phyloP scores from a whole-genome alignment of 2,888 invertebrate species.

The Acronicta psi region DNA sequence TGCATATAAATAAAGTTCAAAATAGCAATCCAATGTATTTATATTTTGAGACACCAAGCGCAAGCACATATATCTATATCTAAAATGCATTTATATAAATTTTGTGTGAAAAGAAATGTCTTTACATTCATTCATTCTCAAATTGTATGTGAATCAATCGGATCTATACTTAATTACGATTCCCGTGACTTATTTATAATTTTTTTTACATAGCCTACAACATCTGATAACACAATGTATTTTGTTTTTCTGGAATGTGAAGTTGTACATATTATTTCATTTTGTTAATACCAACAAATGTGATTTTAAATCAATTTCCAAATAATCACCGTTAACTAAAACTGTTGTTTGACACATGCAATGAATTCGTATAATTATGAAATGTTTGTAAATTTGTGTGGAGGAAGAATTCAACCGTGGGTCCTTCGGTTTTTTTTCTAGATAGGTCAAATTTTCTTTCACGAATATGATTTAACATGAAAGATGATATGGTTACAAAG shows the following conservation, averaged over 20 bases:
- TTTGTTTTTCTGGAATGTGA: conserved; percentile 5
- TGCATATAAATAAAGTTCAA: neutral
- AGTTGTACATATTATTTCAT: conserved; percentile 19
- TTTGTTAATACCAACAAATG: conserved; percentile 6
- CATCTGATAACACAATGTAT: conserved; percentile 4
- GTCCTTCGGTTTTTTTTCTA: too few relatives aligned
- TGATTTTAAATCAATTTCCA: conserved; percentile 28
- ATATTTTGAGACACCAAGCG: neutral
- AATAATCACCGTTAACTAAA: conserved; percentile 17
- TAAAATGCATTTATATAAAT: neutral
- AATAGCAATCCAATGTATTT: neutral
- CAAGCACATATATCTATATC: too few relatives aligned
- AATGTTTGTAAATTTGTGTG: neutral
- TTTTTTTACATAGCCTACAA: too few relatives aligned
- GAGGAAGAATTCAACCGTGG: too few relatives aligned
- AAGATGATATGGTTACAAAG: too few relatives aligned
- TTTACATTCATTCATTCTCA: neutral
- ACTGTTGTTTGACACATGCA: neutral
- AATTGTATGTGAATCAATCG: neutral
- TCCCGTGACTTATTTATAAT: neutral
- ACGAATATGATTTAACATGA: too few relatives aligned
- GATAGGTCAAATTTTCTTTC: too few relatives aligned
- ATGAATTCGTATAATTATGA: conserved; percentile 24
- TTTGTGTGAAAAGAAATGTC: neutral
- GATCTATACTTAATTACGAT: neutral